A percentile compares a stretch with the other conserved stretches of the same genome.
Evolutionary conservation across 2,113 vertebrate species (phyloP).

Genomic region (Otus sunia): DNA sequence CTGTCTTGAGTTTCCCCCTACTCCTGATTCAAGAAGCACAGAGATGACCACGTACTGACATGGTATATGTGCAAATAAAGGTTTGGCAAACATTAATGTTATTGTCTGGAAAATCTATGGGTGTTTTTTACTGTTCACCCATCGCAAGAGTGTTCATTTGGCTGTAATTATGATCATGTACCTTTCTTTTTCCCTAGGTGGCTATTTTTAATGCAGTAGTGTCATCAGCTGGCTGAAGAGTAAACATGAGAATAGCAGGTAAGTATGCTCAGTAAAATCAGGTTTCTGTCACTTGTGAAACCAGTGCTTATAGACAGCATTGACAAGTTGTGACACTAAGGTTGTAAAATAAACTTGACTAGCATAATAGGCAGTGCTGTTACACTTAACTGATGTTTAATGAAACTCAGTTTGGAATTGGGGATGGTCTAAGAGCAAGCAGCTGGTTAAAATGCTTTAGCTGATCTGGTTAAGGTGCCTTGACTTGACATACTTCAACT

Average conservation of each 20-base stretch:
- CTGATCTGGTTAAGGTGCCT: not conserved
- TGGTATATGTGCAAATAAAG: too few relatives aligned
- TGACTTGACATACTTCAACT: not conserved
- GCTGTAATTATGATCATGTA: not conserved
- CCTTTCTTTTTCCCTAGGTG: slow-evolving; percentile 65
- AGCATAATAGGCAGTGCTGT: not conserved
- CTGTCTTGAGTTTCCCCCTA: too few relatives aligned
- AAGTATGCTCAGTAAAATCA: not conserved
- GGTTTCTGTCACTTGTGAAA: not conserved
- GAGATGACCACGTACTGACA: too few relatives aligned
- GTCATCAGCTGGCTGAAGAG: slow-evolving; percentile 36
- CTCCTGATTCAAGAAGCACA: too few relatives aligned
- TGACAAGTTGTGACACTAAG: not conserved
- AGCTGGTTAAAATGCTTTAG: not conserved
- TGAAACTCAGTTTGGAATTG: not conserved
- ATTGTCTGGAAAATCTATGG: not conserved
- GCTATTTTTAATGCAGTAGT: slow-evolving; percentile 61
- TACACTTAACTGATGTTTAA: not conserved
- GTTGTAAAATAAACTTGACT: not conserved
- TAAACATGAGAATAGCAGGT: slow-evolving; percentile 81
- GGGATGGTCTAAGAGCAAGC: not conserved
- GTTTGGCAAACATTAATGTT: not conserved
- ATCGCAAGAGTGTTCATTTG: not conserved
- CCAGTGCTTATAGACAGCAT: not conserved
- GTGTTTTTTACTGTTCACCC: not conserved